Percentiles rank a stretch among this genome's conserved stretches.
Evolutionary conservation across 2,797 vertebrate genomes (phyloP).

Genomic region (Brachyrhaphis roseni): DNA sequence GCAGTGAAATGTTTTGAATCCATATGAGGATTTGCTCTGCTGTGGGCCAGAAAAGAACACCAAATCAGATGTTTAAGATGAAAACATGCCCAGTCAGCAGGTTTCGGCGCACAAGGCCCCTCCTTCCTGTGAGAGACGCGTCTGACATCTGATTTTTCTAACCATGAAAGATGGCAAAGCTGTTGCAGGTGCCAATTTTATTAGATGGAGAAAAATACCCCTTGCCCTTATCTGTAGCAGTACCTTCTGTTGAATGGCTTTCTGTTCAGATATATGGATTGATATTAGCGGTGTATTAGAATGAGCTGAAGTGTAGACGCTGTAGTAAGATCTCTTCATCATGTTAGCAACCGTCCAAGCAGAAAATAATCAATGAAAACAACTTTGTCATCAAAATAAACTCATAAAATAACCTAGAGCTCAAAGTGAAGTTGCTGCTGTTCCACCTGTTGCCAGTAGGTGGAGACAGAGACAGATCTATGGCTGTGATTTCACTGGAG

Average conservation of each 20-base stretch:
- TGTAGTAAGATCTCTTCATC: conserved; percentile 12
- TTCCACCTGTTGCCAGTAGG: conserved; percentile 68
- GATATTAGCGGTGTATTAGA: conserved; percentile 32
- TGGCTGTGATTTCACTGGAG: conserved; percentile 44
- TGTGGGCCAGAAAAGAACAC: conserved; percentile 57
- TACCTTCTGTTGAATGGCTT: conserved; percentile 6
- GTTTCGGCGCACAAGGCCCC: conserved; percentile 50
- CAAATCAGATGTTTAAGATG: conserved; percentile 61
- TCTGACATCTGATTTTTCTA: conserved; percentile 78
- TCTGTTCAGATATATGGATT: conserved; percentile 29
- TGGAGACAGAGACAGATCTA: conserved; percentile 80
- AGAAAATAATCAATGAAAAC: conserved; percentile 20
- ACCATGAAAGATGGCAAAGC: conserved; percentile 78
- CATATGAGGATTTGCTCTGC: conserved; percentile 63
- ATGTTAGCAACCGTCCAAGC: conserved; percentile 7
- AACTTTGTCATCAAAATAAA: conserved; percentile 17
- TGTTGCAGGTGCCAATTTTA: conserved; percentile 70
- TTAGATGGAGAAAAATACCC: conserved; percentile 68
- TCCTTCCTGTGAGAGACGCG: conserved; percentile 48
- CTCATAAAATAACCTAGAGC: not conserved
- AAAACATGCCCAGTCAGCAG: conserved; percentile 80
- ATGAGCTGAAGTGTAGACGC: not conserved
- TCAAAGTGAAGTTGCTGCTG: conserved; percentile 25
- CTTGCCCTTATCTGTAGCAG: conserved; percentile 15
- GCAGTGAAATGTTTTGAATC: conserved; percentile 70